Evolutionary conservation across 2,888 invertebrate species (phyloP).

Genomic region (Apotomis turbidana): DNA sequence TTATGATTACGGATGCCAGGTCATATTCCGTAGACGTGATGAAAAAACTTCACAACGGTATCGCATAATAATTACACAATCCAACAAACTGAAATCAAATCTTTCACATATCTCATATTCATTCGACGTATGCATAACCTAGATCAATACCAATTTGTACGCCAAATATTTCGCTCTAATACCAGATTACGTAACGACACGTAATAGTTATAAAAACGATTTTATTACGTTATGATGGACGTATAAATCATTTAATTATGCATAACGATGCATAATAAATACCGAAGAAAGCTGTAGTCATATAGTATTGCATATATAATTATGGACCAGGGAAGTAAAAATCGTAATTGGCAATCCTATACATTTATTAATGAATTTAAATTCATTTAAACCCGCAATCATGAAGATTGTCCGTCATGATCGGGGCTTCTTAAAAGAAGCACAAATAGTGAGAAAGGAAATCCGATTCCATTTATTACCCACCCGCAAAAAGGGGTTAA

Average conservation of each 20-base stretch:
- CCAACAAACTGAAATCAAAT: constrained; percentile 9
- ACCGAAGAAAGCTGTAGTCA: constrained; percentile 22
- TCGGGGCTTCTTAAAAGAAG: no score
- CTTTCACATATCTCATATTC: constrained; percentile 10
- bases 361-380: no score
- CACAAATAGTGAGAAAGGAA: no score
- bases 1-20: not conserved
- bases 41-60: constrained; percentile 21
- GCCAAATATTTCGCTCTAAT: constrained; percentile 8
- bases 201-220: constrained; percentile 11
- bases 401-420: no score
- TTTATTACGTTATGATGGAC: constrained; percentile 26
- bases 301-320: not conserved
- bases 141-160: constrained; percentile 16
- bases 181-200: constrained; percentile 16
- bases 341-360: no score
- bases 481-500: no score
- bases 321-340: not conserved
- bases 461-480: no score
- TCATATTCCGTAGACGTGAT: not conserved
- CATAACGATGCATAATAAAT: constrained; percentile 18
- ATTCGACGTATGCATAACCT: constrained; percentile 28
- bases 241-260: constrained; percentile 23
- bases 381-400: no score
- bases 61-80: constrained; percentile 12